Base-by-base conservation (phyloP, 2,888 invertebrate species). In the Mimumesa dahlbomi region DNA sequence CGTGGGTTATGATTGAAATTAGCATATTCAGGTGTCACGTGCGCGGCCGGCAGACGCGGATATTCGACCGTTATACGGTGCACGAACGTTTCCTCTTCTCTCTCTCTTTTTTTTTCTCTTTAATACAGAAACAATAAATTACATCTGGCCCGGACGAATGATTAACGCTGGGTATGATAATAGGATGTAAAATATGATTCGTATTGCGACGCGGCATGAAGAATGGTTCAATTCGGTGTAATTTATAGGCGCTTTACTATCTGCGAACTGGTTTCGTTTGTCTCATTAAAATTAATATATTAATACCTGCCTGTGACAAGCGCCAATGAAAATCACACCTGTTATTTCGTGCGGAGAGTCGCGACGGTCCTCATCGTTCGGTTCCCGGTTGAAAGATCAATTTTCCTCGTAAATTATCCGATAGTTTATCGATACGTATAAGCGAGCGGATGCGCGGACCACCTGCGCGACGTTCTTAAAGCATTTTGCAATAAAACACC, bases 401-500 rank as follows among this genome's bases (percentile, higher is more conserved):
- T n/a, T n/a, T 29, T 29, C 29, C 6, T 29, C 29, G 7, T 29
- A 6, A 29, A 2, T 29, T 29, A 29, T 9, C 29, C 9, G 6
- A 1, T 6, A 6, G 2, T 34, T 34, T 34, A 34, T 3, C 31
- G 2, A 7, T 9, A 16, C 18, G 14, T 19, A 16, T 31, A 2
- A 16, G 48, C 9, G 25, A 43, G 45, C 21, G 29, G 34, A 48
- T 34, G n/a, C 50, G 36, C 19, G 34, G 64, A 65, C 64, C 75
- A 75, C 78, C 69, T 69, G 61, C 14, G 56, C 62, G 75, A 71
- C 72, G 66, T 78, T 76, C 71, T 65, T 80, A 67, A 79, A 80
- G 71, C 71, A n/a, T 46, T 54, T 42, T 40, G 63, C 73, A 64
- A 80, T 75, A 67, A 81, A 76, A 77, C 75, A 73, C 68, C 77